phyloP scores from a whole-genome alignment of 2,888 invertebrate species.

The Pteria penguin region DNA sequence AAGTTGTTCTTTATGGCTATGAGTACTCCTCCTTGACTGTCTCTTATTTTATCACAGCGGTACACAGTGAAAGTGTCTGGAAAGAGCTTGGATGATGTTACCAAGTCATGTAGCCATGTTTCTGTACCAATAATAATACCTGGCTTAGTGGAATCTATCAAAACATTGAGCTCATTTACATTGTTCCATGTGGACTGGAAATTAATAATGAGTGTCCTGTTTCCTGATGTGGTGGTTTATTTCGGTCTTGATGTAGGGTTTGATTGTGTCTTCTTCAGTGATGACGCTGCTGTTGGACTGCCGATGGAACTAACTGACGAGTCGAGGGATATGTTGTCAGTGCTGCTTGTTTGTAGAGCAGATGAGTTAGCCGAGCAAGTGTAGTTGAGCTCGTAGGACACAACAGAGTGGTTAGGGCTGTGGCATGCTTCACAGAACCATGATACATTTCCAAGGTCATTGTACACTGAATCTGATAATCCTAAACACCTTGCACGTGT shows the following conservation, averaged over 20 bases:
- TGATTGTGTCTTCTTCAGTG: background rate
- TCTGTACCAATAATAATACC: constrained; percentile 1
- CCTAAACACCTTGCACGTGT: background rate
- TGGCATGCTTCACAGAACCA: constrained; percentile 11
- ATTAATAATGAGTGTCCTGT: background rate
- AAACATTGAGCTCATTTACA: constrained; percentile 2
- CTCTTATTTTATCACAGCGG: background rate
- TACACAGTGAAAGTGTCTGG: background rate
- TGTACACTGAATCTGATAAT: constrained; percentile 8
- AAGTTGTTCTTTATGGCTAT: background rate
- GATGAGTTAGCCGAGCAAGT: background rate
- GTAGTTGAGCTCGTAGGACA: background rate
- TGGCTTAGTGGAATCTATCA: background rate
- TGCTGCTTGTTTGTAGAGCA: background rate
- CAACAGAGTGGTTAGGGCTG: background rate
- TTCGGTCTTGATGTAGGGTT: background rate
- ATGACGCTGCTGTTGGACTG: background rate
- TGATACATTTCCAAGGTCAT: background rate
- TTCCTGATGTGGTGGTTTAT: background rate
- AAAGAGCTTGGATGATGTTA: constrained; percentile 1
- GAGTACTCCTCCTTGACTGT: constrained; percentile 1
- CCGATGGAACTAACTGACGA: background rate
- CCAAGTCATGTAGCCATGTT: constrained; percentile 4
- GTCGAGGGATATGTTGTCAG: background rate
- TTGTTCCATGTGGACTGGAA: constrained; percentile 1